Evolutionary conservation across 92 coral and sea anemone species (phyloP).

Genomic region (Parazoanthus swiftii): DNA sequence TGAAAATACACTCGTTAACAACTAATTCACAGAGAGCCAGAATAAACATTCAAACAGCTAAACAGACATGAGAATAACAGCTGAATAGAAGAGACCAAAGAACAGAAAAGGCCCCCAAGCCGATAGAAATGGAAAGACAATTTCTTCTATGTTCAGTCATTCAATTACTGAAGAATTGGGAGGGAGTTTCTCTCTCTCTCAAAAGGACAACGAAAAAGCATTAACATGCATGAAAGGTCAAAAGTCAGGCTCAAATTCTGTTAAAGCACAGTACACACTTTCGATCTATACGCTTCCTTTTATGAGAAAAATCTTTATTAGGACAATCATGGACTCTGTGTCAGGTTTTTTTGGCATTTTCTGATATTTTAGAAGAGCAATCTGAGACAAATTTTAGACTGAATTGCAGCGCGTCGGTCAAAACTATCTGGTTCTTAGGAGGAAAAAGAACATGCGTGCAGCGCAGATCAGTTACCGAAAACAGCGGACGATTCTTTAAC

Average conservation of each 20-base stretch:
- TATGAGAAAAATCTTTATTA: neutral
- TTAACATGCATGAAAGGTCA: neutral
- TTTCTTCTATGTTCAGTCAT: neutral
- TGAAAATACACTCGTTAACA: neutral
- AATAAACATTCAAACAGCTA: too few relatives aligned
- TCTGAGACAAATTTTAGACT: too few relatives aligned
- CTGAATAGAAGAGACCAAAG: neutral
- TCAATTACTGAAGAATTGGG: neutral
- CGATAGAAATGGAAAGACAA: neutral
- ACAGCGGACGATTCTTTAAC: too few relatives aligned
- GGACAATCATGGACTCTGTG: neutral
- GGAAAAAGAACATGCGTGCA: too few relatives aligned
- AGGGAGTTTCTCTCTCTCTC: neutral
- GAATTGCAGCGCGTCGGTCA: neutral
- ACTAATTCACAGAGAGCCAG: neutral
- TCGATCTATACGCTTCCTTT: neutral
- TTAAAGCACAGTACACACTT: too few relatives aligned
- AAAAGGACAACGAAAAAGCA: neutral
- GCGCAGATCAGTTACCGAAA: too few relatives aligned
- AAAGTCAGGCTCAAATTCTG: neutral
- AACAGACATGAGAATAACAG: neutral
- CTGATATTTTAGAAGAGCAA: too few relatives aligned
- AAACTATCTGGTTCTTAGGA: neutral
- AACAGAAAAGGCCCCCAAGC: neutral
- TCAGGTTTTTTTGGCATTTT: neutral